Evolutionary conservation across 1,140 invertebrate species (phyloP), one percentile per base, ranked within the genome.

Genomic region (Trypoxylus dichotomus): DNA sequence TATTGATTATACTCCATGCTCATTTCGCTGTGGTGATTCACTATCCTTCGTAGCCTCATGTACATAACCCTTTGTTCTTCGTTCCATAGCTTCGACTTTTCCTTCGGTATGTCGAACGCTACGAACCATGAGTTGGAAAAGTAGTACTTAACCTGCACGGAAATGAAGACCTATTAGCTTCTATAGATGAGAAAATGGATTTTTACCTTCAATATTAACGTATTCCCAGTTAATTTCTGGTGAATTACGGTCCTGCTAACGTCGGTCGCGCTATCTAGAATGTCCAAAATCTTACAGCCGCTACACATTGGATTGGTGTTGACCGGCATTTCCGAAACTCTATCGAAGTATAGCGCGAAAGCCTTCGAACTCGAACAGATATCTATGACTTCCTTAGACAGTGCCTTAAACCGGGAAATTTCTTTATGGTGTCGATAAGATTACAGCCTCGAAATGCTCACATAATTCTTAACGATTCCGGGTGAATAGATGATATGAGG

Each of bases 261-360:
- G 42, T 75, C 74, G 5, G 80, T 77, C 8, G 83, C 80, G 47
- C 80, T 80, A 72, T 84, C 81, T 37, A 84, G 72, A 21, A 84
- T 77, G 75, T 84, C 83, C 10, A 83, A n/a, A 27, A 83, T 79
- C 76, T 84, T 84, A 54, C 81, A 84, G 13, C 83, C 82, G 37
- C 79, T 83, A 25, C 75, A 63, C 37, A 81, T 25, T 0, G 78
- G 68, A 10, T 72, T 73, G 72, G 80, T 72, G n/a, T 79, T 76
- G 6, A 79, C 32, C 1, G 79, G 63, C 78, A 83, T 79, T 76
- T 84, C 83, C 19, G 77, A 79, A 1, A 80, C 77, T 77, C 80
- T 82, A 29, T 84, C 83, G 76, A 84, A 84, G 75, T 84, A 81
- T 0, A 83, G 75, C 15, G 81, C 82, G 75, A 84, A 84, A 6